A percentile compares a stretch with the other conserved stretches of the same genome.
Evolutionary conservation across 2,797 vertebrate genomes (phyloP).

Genomic region (Sus cebifrons): DNA sequence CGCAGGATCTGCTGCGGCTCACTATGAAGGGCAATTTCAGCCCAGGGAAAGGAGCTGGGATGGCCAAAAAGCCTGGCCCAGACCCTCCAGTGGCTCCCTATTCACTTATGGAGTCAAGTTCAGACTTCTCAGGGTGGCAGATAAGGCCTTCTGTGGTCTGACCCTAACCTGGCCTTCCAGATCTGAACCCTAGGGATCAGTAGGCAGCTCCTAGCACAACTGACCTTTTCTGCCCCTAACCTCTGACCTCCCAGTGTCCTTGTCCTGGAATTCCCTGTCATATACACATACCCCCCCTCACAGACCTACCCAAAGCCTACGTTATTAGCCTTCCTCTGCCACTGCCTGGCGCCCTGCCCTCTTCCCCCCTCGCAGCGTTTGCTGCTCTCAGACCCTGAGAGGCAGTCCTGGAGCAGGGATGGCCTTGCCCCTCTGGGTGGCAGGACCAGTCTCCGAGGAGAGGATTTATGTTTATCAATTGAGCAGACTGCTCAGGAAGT

Average conservation of each 20-base stretch:
- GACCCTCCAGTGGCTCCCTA: not conserved
- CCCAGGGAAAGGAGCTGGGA: not conserved
- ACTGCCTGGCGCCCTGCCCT: no score
- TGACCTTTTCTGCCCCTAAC: not conserved
- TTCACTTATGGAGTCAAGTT: not conserved
- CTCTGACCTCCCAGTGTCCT: not conserved
- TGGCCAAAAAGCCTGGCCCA: not conserved
- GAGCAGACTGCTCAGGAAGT: not conserved
- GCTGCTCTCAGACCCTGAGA: not conserved
- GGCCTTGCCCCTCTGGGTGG: not conserved
- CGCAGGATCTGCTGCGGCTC: not conserved
- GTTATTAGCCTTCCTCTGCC: not conserved
- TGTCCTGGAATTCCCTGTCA: not conserved
- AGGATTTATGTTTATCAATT: not conserved
- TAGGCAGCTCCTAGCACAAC: not conserved
- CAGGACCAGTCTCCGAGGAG: not conserved
- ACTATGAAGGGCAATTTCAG: not conserved
- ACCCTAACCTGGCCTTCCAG: not conserved
- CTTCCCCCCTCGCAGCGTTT: not conserved
- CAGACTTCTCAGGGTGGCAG: not conserved
- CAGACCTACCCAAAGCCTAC: not conserved
- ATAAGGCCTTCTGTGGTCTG: not conserved
- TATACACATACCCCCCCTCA: no score
- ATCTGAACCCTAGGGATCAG: not conserved
- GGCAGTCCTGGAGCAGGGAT: not conserved